Percentiles rank a stretch among this genome's conserved stretches.
Evolutionary conservation across 2,797 vertebrate species (phyloP).

Genomic region (Sebastolobus altivelis): DNA sequence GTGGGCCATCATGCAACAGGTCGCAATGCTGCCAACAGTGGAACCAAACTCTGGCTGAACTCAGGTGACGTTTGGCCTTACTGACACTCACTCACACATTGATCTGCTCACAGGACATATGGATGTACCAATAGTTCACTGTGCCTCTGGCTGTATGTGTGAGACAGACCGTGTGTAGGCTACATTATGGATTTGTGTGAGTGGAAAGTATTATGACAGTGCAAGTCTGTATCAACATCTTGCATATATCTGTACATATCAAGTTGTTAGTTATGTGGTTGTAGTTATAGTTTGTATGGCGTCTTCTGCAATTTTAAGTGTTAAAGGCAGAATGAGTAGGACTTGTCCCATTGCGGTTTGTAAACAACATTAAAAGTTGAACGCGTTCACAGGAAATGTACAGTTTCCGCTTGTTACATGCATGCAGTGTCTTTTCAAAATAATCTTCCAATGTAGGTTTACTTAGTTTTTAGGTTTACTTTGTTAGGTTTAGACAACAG

Average conservation of each 20-base stretch:
- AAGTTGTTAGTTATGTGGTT: too few relatives aligned
- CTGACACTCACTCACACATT: conserved; percentile 12
- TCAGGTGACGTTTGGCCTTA: conserved; percentile 35
- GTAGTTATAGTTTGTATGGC: neutral
- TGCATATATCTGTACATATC: neutral
- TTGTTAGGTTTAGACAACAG: too few relatives aligned
- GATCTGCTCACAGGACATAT: conserved; percentile 35
- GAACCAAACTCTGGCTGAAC: conserved; percentile 32
- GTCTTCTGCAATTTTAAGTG: neutral
- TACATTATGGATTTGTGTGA: conserved; percentile 19
- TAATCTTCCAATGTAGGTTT: too few relatives aligned
- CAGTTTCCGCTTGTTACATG: too few relatives aligned
- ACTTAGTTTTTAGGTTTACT: too few relatives aligned
- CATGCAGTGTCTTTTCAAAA: too few relatives aligned
- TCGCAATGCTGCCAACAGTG: conserved; percentile 9
- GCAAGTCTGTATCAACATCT: neutral
- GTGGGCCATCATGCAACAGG: conserved; percentile 7
- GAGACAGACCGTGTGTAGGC: neutral
- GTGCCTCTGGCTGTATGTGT: conserved; percentile 8
- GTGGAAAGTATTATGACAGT: neutral
- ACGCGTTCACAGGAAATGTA: too few relatives aligned
- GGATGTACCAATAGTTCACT: conserved; percentile 32
- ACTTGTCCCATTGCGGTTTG: too few relatives aligned
- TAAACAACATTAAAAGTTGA: too few relatives aligned
- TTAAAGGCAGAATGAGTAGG: too few relatives aligned